phyloP scores from a whole-genome alignment of 2,797 vertebrate species.

The Fratercula arctica region DNA sequence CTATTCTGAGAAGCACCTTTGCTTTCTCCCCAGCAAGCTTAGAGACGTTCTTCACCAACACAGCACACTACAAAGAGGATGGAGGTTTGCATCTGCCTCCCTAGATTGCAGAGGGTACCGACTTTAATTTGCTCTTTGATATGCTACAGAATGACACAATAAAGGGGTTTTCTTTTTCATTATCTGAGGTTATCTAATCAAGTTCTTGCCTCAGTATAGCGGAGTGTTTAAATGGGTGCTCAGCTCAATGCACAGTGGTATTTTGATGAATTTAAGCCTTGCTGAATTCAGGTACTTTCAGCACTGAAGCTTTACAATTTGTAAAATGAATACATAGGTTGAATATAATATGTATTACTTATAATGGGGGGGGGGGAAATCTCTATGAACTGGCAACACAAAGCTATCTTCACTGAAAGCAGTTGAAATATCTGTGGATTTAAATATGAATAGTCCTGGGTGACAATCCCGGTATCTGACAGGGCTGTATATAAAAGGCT shows the following conservation, averaged over 20 bases:
- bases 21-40: neutral
- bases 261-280: neutral
- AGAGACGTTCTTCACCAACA: fast-evolving
- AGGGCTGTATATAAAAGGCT: neutral
- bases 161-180: neutral
- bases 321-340: neutral
- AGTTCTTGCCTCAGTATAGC: neutral
- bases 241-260: fast-evolving
- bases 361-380: fast-evolving
- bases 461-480: neutral
- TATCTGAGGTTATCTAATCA: neutral
- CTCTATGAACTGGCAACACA: neutral
- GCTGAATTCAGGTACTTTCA: neutral
- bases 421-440: neutral
- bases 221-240: neutral
- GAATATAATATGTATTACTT: neutral
- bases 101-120: too few species aligned
- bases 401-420: neutral
- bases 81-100: neutral
- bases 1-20: neutral
- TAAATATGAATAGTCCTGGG: neutral
- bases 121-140: neutral
- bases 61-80: neutral
- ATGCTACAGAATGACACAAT: fast-evolving
- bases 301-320: neutral